Conservation (phyloP, 2,797 vertebrate genomes). For the Falco novaeseelandiae region DNA sequence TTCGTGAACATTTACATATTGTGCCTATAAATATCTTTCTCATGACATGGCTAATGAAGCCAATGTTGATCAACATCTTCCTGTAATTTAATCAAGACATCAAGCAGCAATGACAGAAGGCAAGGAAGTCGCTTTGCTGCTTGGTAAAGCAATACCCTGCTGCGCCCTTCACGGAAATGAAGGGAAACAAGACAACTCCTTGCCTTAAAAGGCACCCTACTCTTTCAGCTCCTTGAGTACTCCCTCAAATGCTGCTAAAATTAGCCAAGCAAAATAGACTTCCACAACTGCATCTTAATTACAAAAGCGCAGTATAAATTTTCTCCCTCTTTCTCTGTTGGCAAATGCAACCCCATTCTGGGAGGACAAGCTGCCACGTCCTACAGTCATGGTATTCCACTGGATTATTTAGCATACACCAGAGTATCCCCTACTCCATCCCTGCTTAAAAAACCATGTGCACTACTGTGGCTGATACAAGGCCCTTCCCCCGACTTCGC, state of each 20-base stretch:
- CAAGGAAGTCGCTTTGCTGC: background rate
- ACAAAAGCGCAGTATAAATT: rapidly evolving
- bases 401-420: no score
- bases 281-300: no score
- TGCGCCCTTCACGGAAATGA: rapidly evolving
- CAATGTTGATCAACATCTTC: background rate
- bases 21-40: slow-evolving; percentile 8
- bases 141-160: background rate
- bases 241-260: background rate
- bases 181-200: background rate
- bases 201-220: background rate
- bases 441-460: background rate
- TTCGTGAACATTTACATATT: background rate
- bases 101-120: background rate
- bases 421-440: no score
- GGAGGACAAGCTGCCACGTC: rapidly evolving
- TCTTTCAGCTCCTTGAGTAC: background rate
- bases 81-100: slow-evolving; percentile 14
- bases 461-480: rapidly evolving
- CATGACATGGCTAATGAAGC: background rate
- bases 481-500: background rate
- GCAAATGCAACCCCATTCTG: rapidly evolving
- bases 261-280: background rate
- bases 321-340: rapidly evolving
- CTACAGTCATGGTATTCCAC: rapidly evolving